Percentiles rank a stretch among this genome's conserved stretches.
Evolutionary conservation across 2,888 invertebrate species (phyloP).

Genomic region (Stenichneumon culpator): DNA sequence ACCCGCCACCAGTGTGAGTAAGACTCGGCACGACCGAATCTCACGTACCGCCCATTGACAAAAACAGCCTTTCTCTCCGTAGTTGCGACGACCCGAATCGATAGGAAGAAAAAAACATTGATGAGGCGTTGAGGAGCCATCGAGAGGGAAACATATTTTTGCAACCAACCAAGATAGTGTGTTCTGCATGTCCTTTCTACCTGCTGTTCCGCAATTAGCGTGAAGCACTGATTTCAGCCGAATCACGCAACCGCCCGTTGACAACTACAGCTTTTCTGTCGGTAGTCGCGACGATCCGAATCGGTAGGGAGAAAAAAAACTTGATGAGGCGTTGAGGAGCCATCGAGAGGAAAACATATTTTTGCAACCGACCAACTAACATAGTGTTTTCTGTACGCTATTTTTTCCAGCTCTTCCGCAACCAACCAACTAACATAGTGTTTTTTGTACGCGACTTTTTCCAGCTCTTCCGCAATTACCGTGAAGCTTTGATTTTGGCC

Average conservation of each 20-base stretch:
- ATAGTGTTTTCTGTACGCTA: background rate
- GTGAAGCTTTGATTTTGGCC: slow-evolving; percentile 19
- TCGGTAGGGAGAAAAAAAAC: too few relatives aligned
- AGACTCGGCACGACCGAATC: background rate
- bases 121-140: too few relatives aligned
- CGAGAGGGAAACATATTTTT: background rate
- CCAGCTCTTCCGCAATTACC: background rate
- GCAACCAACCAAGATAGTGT: too few relatives aligned
- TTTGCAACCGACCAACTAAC: too few relatives aligned
- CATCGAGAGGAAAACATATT: too few relatives aligned
- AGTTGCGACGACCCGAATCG: background rate
- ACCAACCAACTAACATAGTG: too few relatives aligned
- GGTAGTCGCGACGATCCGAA: too few relatives aligned
- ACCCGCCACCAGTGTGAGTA: slow-evolving; percentile 22
- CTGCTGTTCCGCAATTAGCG: slow-evolving; percentile 11
- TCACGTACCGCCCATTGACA: slow-evolving; percentile 5
- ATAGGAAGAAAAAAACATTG: background rate
- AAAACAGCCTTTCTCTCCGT: background rate
- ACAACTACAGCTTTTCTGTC: too few relatives aligned
- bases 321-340: background rate
- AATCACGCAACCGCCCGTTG: too few relatives aligned
- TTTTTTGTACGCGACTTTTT: background rate
- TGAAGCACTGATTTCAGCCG: slow-evolving; percentile 14
- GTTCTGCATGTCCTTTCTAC: too few relatives aligned
- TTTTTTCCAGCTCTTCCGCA: background rate